Evolutionary conservation across 2,888 invertebrate genomes (phyloP).

Genomic region (Polymixis lichenea): DNA sequence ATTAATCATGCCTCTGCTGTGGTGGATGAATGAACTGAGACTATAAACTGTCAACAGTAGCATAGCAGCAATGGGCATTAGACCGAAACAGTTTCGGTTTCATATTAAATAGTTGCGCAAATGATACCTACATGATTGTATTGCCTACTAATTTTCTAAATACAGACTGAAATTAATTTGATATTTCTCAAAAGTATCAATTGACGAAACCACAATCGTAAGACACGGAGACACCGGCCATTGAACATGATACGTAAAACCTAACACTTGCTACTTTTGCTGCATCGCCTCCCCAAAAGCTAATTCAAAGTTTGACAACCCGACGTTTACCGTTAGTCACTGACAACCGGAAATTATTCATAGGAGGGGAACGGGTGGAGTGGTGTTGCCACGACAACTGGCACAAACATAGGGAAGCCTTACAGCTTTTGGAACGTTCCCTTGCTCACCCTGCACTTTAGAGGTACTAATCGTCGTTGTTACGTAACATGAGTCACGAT

Average conservation of each 20-base stretch:
- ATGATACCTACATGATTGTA: not conserved
- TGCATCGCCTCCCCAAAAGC: slow-evolving; percentile 56
- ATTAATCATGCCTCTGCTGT: not conserved
- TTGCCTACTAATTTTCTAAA: not conserved
- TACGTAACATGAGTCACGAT: slow-evolving; percentile 58
- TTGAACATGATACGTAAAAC: slow-evolving; percentile 30
- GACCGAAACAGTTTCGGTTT: slow-evolving; percentile 3
- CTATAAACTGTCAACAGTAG: too few relatives aligned
- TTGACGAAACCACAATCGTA: slow-evolving; percentile 31
- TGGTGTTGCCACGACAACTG: slow-evolving; percentile 85
- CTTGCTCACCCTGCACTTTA: slow-evolving; percentile 40
- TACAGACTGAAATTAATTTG: slow-evolving; percentile 18
- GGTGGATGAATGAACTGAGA: not conserved
- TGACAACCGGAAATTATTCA: slow-evolving; percentile 86
- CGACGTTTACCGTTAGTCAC: slow-evolving; percentile 59
- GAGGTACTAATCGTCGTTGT: slow-evolving; percentile 59
- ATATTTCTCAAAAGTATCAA: slow-evolving; percentile 42
- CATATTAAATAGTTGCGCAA: not conserved
- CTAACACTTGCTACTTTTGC: slow-evolving; percentile 33
- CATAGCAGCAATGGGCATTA: not conserved
- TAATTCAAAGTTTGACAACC: slow-evolving; percentile 62
- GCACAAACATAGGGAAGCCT: slow-evolving; percentile 85
- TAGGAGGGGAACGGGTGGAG: slow-evolving; percentile 71
- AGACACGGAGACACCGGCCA: slow-evolving; percentile 12
- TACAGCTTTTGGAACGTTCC: slow-evolving; percentile 62